A percentile compares a stretch with the other conserved stretches of the same genome.
Evolutionary conservation across 2,113 vertebrate genomes (phyloP).

Genomic region (Cheilinus undulatus): DNA sequence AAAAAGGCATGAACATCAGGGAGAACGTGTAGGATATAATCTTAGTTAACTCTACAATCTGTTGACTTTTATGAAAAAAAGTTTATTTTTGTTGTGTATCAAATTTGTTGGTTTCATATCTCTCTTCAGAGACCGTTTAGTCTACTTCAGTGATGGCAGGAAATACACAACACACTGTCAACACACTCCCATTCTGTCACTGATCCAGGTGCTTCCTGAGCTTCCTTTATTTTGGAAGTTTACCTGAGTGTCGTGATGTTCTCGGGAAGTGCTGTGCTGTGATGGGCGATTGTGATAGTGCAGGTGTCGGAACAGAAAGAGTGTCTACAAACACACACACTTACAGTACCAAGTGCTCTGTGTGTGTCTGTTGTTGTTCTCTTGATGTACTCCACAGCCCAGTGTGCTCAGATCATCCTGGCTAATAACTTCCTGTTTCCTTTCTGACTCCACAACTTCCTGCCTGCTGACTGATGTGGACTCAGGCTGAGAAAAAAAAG

Average conservation of each 20-base stretch:
- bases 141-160: slow-evolving; percentile 36
- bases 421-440: slow-evolving; percentile 85
- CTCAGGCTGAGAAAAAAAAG: slow-evolving; percentile 49
- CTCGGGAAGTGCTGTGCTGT: slow-evolving; percentile 63
- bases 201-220: slow-evolving; percentile 73
- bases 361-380: slow-evolving; percentile 66
- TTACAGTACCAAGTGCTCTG: slow-evolving; percentile 33
- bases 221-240: slow-evolving; percentile 59
- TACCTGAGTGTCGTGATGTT: slow-evolving; percentile 65
- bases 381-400: slow-evolving; percentile 79
- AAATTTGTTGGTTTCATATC: slow-evolving; percentile 33
- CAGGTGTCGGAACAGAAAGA: slow-evolving; percentile 45
- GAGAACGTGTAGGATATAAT: neutral
- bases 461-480: slow-evolving; percentile 52
- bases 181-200: slow-evolving; percentile 34
- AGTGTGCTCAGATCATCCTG: slow-evolving; percentile 76
- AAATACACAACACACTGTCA: slow-evolving; percentile 28
- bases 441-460: slow-evolving; percentile 75
- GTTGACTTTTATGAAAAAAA: neutral
- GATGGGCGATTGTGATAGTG: slow-evolving; percentile 45
- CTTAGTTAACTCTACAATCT: neutral
- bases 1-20: too few relatives aligned
- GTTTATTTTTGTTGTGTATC: neutral
- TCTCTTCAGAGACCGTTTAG: slow-evolving; percentile 14
- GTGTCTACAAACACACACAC: slow-evolving; percentile 14